Evolutionary conservation across 2,113 vertebrate species (phyloP).

Genomic region (Blennius ocellaris): DNA sequence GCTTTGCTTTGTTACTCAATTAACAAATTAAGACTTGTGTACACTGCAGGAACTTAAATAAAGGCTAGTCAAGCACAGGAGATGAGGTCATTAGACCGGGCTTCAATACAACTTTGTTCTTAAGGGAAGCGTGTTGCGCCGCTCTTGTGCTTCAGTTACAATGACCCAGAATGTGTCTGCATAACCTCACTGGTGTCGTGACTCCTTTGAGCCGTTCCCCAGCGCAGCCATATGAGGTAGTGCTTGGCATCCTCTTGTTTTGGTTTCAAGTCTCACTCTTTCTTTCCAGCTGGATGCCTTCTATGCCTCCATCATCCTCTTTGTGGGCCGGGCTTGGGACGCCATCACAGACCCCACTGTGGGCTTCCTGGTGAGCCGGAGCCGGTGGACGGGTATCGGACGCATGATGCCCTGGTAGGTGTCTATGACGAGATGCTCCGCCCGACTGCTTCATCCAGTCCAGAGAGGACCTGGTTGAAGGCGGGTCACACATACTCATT

Average conservation of each 20-base stretch:
- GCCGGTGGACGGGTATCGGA: slow-evolving; percentile 87
- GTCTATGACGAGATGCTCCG: not conserved
- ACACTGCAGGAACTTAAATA: slow-evolving; percentile 29
- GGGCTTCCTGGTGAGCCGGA: slow-evolving; percentile 94
- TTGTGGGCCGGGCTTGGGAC: slow-evolving; percentile 93
- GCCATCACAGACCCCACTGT: slow-evolving; percentile 93
- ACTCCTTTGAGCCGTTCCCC: slow-evolving; percentile 15
- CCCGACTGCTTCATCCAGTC: too few species aligned
- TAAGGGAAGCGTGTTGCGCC: slow-evolving; percentile 17
- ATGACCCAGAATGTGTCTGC: slow-evolving; percentile 2
- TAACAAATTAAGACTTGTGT: slow-evolving; percentile 37
- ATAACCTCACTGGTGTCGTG: not conserved
- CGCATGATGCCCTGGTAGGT: slow-evolving; percentile 96
- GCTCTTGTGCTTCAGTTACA: not conserved
- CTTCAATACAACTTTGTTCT: slow-evolving; percentile 27
- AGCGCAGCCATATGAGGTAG: slow-evolving; percentile 10
- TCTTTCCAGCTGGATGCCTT: slow-evolving; percentile 86
- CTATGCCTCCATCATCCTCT: slow-evolving; percentile 93
- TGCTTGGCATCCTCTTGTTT: slow-evolving; percentile 10
- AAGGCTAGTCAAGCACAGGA: slow-evolving; percentile 11
- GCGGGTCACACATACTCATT: too few species aligned
- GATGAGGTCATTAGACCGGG: slow-evolving; percentile 26
- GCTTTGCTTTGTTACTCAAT: slow-evolving; percentile 57
- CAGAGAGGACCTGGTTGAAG: too few species aligned
- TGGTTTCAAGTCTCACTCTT: not conserved